These are phyloP conservation scores for Turdus rufiventris DNA, from an alignment of 2,113 vertebrate genomes.

Conservation along the genomic window DNA sequence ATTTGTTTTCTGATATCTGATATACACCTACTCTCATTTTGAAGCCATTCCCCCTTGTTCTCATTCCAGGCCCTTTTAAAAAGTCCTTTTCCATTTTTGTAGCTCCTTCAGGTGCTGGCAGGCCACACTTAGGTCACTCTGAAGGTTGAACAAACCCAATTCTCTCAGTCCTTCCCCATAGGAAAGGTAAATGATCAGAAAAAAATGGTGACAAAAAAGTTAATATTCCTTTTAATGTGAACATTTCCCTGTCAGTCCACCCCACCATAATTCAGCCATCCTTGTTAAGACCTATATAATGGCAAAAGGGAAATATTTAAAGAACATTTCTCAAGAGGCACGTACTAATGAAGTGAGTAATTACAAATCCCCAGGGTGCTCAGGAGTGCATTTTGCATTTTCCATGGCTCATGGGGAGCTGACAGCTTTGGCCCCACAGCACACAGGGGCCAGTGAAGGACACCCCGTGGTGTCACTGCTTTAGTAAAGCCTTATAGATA, in stretches of 20 bases:
- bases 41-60: neutral
- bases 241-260: neutral
- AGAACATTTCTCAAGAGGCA: slow-evolving; percentile 1
- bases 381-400: slow-evolving; percentile 8
- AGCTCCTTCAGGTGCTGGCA: neutral
- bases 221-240: neutral
- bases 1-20: neutral
- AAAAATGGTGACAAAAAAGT: neutral
- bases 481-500: neutral
- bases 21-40: neutral
- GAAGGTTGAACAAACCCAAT: neutral
- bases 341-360: slow-evolving; percentile 18
- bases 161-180: neutral
- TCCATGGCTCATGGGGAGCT: neutral
- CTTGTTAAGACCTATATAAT: neutral
- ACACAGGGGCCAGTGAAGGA: neutral
- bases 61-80: neutral
- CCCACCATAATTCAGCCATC: neutral
- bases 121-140: neutral
- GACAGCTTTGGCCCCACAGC: slow-evolving; percentile 33
- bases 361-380: slow-evolving; percentile 43
- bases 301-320: slow-evolving; percentile 12
- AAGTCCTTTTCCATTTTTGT: neutral
- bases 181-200: neutral
- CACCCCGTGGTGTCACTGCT: neutral